Conservation (phyloP, 92 coral and sea anemone genomes). For the Montipora capitata region DNA sequence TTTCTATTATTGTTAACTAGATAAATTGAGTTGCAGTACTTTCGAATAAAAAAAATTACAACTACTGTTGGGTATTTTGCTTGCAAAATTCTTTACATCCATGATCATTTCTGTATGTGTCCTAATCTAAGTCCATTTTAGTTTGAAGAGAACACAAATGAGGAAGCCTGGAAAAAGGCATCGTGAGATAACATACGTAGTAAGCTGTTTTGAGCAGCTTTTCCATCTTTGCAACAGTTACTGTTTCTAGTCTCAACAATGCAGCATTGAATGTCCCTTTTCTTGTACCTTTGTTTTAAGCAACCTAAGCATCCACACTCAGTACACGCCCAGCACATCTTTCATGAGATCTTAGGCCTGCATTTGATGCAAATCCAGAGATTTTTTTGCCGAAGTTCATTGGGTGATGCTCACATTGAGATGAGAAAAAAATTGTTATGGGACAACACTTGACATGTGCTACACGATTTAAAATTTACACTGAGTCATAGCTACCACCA, state of each 20-base stretch:
- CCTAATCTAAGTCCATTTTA: constrained; percentile 34
- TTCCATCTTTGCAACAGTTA: constrained; percentile 37
- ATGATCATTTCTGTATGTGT: constrained; percentile 47
- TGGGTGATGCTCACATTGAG: too few species aligned
- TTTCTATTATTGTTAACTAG: too few species aligned
- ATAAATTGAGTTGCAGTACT: too few species aligned
- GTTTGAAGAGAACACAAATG: constrained; percentile 47
- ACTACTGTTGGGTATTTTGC: too few species aligned
- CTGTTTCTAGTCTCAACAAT: constrained; percentile 23
- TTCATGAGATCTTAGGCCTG: background rate
- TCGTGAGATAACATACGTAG: constrained; percentile 37
- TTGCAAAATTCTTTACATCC: too few species aligned
- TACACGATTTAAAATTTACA: too few species aligned
- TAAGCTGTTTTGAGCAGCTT: constrained; percentile 35
- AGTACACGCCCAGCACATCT: background rate
- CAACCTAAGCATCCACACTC: constrained; percentile 22
- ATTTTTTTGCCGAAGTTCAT: too few species aligned
- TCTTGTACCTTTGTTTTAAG: constrained; percentile 18
- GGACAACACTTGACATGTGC: too few species aligned
- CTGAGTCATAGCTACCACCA: too few species aligned
- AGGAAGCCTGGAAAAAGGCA: constrained; percentile 33
- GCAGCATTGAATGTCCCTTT: constrained; percentile 35
- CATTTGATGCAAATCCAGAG: too few species aligned
- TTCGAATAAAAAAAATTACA: too few species aligned
- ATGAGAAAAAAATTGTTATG: too few species aligned